Percentiles rank a stretch among this genome's conserved stretches.
Evolutionary conservation across 2,888 invertebrate species (phyloP).

Genomic region (Helleia helle): DNA sequence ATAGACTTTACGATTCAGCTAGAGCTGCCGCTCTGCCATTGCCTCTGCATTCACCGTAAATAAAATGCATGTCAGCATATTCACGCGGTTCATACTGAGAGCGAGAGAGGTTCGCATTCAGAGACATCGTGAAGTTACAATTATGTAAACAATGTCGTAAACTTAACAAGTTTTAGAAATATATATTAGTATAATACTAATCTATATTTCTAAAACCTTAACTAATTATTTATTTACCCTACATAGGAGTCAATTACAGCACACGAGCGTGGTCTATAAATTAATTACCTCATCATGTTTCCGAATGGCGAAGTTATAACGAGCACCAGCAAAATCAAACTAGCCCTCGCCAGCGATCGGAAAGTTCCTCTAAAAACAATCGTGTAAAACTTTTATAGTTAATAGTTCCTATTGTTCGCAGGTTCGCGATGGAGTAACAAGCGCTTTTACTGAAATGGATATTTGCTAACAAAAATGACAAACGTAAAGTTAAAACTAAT

Average conservation of each 20-base stretch:
- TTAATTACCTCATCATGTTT: background rate
- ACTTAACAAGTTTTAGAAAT: no score
- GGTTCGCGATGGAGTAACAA: conserved; percentile 22
- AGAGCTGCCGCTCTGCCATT: no score
- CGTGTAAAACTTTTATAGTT: conserved; percentile 24
- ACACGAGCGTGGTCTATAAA: background rate
- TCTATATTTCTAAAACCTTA: background rate
- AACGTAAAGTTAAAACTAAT: conserved; percentile 67
- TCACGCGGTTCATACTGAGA: no score
- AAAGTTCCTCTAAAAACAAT: conserved; percentile 5
- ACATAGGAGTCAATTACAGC: background rate
- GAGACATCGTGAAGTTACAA: no score
- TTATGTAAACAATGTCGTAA: no score
- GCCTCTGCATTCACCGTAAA: no score
- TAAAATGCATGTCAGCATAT: no score
- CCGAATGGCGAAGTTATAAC: background rate
- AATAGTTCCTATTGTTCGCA: conserved; percentile 36
- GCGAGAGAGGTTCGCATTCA: no score
- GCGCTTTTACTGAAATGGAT: conserved; percentile 19
- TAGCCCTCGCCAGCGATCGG: background rate
- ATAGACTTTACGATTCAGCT: no score
- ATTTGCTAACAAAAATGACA: conserved; percentile 40
- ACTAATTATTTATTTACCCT: background rate
- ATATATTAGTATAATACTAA: no score
- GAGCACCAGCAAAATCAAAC: background rate